Evolutionary conservation across 1,140 invertebrate species (phyloP).

Genomic region (Drosophila obscura): DNA sequence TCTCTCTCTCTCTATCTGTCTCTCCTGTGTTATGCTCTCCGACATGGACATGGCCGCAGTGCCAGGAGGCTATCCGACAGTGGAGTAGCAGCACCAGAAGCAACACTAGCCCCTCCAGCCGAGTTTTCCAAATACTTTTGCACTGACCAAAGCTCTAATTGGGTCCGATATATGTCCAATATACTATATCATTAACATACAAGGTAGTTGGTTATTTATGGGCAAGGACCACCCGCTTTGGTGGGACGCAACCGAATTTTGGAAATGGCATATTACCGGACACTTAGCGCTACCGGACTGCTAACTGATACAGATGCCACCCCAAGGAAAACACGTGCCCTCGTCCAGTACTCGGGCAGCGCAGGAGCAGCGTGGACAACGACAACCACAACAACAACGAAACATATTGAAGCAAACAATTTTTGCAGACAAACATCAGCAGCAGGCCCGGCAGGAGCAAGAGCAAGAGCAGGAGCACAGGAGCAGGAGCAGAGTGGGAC

Average conservation of each 20-base stretch:
- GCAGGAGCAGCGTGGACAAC: background rate
- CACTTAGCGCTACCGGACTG: slow-evolving; percentile 47
- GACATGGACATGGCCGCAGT: slow-evolving; percentile 3
- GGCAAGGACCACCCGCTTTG: slow-evolving; percentile 6
- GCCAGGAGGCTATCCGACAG: background rate
- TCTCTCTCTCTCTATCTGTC: background rate
- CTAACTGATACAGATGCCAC: slow-evolving; percentile 79
- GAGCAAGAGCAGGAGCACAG: background rate
- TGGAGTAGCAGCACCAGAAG: too few relatives aligned
- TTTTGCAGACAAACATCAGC: slow-evolving; percentile 30
- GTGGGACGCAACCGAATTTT: slow-evolving; percentile 11
- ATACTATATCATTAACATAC: slow-evolving; percentile 39
- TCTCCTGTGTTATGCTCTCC: background rate
- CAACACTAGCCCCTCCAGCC: too few relatives aligned
- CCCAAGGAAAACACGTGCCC: slow-evolving; percentile 67
- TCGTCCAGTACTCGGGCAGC: background rate
- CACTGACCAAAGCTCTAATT: slow-evolving; percentile 1
- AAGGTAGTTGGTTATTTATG: slow-evolving; percentile 46
- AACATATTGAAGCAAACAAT: slow-evolving; percentile 65
- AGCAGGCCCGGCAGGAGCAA: background rate
- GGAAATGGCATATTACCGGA: slow-evolving; percentile 72
- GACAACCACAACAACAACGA: slow-evolving; percentile 38
- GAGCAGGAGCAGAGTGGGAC: background rate
- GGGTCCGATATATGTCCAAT: slow-evolving; percentile 10
- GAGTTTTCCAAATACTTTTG: background rate